Conservation (phyloP, 1,140 invertebrate species). For the Pissodes strobi region DNA sequence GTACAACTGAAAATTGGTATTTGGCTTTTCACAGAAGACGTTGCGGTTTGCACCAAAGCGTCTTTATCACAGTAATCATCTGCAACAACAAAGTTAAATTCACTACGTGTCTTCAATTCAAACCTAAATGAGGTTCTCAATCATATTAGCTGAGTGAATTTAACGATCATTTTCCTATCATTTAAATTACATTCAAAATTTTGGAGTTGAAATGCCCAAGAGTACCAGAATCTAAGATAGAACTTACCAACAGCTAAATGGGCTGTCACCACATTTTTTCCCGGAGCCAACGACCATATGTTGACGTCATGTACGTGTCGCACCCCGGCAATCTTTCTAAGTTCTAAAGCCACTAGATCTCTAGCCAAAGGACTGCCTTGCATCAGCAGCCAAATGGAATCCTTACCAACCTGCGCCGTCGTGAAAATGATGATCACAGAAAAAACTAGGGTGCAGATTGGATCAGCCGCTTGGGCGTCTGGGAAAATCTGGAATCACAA, state of each 20-base stretch:
- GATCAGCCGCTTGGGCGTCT: constrained; percentile 78
- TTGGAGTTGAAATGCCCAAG: too few relatives aligned
- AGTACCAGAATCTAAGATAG: too few relatives aligned
- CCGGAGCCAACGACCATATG: constrained; percentile 79
- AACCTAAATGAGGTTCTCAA: too few relatives aligned
- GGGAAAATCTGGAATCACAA: constrained; percentile 63
- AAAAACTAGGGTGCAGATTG: constrained; percentile 88
- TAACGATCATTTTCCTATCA: too few relatives aligned
- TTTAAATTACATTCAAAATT: too few relatives aligned
- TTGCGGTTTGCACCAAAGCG: constrained; percentile 60
- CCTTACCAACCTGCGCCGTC: constrained; percentile 74
- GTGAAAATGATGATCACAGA: constrained; percentile 82
- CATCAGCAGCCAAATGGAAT: constrained; percentile 77
- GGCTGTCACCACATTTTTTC: constrained; percentile 70
- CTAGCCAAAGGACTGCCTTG: constrained; percentile 76
- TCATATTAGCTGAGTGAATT: too few relatives aligned
- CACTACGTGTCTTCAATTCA: too few relatives aligned
- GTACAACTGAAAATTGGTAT: constrained; percentile 66
- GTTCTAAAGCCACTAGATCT: constrained; percentile 57
- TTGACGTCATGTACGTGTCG: constrained; percentile 78
- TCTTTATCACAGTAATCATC: constrained; percentile 59
- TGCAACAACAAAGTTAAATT: too few relatives aligned
- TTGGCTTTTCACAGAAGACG: constrained; percentile 58
- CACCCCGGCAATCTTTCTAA: constrained; percentile 69
- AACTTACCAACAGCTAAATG: constrained; percentile 77